Base-by-base conservation (phyloP, 2,888 invertebrate species). In the Acleris holmiana region DNA sequence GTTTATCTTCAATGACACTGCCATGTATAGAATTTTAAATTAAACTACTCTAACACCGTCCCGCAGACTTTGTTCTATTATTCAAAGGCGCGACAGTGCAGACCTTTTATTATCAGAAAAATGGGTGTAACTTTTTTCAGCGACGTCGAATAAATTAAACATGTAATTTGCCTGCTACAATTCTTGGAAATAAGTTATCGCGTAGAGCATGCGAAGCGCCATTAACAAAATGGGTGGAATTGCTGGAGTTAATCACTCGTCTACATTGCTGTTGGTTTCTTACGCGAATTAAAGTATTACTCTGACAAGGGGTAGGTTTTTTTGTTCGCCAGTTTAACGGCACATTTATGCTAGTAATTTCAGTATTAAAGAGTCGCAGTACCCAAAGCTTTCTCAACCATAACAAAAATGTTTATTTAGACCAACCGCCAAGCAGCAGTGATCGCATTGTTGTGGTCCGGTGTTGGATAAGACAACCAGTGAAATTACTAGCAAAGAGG, bases 231-330 rank as follows among this genome's bases (percentile, higher is more conserved):
- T 55, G 47, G 56, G 17, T 46, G 18, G 19, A 47, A 23, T 57
- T 57, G 47, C 51, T 25, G 18, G 21, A 57, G 25, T 17, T 57
- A 57, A 57, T 57, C 56, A 29, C 47, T 47, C 56, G 56, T 57
- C 56, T 47, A 23, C 41, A 41, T 23, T 54, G 23, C 41, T 15
- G 44, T 13, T 41, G 41, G 17, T 49, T 13, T 5, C 23, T 44
- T 44, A 44, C 44, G n/a, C 41, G 44, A 55, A 23, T 55, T 55
- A 44, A 7, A 54, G 41, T 21, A 51, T 51, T 17, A n/a, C 54
- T n/a, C 41, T 10, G 35, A 41, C 21, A 41, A 21, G 51, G 35
- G 17, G 13, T 51, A 7, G 29, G 13, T 18, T 17, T 18, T 7
- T 53, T 1, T 10, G 18, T 53, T 53, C 18, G 35, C 53, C 4